These are phyloP conservation scores for Kryptolebias marmoratus DNA, from an alignment of 2,113 vertebrate species.

Conservation along the genomic window DNA sequence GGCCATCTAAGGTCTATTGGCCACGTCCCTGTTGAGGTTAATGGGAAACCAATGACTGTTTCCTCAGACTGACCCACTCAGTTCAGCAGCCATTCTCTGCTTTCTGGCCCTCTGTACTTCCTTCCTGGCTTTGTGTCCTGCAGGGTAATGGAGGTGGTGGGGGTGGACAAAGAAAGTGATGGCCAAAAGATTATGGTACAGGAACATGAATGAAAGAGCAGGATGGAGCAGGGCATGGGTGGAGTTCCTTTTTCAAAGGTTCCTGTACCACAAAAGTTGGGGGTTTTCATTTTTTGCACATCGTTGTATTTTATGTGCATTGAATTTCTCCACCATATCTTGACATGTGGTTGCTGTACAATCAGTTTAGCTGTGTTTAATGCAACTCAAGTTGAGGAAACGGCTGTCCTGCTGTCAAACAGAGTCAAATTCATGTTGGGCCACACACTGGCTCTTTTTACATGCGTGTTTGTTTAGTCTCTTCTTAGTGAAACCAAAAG, in stretches of 20 bases:
- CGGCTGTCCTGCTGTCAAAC: constrained; percentile 4
- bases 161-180: constrained; percentile 29
- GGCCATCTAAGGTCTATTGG: constrained; percentile 6
- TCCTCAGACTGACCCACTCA: constrained; percentile 56
- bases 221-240: constrained; percentile 60
- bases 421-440: background rate
- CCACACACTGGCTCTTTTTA: background rate
- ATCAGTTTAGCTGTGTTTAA: background rate
- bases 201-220: constrained; percentile 60
- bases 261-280: constrained; percentile 40
- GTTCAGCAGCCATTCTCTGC: constrained; percentile 46
- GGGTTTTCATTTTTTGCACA: constrained; percentile 6
- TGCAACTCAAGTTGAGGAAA: background rate
- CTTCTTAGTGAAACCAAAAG: background rate
- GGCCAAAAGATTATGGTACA: constrained; percentile 58
- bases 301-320: constrained; percentile 11
- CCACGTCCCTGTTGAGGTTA: constrained; percentile 34
- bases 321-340: background rate
- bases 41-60: constrained; percentile 57
- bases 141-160: background rate
- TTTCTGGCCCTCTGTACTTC: constrained; percentile 56
- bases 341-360: constrained; percentile 25
- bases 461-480: background rate
- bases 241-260: constrained; percentile 60
- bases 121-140: constrained; percentile 79